These are phyloP conservation scores for Aporophyla nigra DNA, from an alignment of 2,888 invertebrate species.

Conservation along the genomic window DNA sequence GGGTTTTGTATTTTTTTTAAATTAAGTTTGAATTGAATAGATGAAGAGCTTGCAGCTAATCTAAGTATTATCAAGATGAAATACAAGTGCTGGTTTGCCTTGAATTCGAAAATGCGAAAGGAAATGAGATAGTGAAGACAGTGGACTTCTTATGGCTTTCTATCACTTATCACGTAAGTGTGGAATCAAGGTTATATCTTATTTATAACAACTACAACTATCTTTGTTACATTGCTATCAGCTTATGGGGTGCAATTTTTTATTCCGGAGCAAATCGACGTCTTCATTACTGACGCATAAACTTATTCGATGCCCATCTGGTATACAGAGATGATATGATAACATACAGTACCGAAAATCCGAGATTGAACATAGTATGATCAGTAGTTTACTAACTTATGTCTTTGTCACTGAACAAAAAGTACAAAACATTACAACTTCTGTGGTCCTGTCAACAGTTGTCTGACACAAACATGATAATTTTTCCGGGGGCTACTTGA, in stretches of 20 bases:
- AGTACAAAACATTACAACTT: not conserved
- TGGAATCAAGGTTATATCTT: not conserved
- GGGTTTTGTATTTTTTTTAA: slow-evolving; percentile 22
- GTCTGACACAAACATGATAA: slow-evolving; percentile 54
- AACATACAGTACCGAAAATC: not conserved
- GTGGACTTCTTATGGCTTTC: not conserved
- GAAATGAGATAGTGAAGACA: not conserved
- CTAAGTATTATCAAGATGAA: not conserved
- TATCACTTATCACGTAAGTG: not conserved
- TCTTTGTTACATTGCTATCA: not conserved
- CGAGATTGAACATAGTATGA: not conserved
- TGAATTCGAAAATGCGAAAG: not conserved
- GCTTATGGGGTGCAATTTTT: not conserved
- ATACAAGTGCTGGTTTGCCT: not conserved
- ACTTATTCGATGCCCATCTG: not conserved
- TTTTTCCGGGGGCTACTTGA: slow-evolving; percentile 64
- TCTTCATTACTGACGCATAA: not conserved
- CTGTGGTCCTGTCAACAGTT: slow-evolving; percentile 50
- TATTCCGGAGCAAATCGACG: not conserved
- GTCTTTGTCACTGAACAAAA: not conserved
- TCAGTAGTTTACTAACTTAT: not conserved
- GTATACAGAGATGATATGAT: too few species aligned
- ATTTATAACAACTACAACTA: not conserved
- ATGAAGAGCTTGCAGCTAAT: not conserved
- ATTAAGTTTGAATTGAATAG: slow-evolving; percentile 1